phyloP scores from a whole-genome alignment of 2,888 invertebrate species.

The Agonopterix subpropinquella region DNA sequence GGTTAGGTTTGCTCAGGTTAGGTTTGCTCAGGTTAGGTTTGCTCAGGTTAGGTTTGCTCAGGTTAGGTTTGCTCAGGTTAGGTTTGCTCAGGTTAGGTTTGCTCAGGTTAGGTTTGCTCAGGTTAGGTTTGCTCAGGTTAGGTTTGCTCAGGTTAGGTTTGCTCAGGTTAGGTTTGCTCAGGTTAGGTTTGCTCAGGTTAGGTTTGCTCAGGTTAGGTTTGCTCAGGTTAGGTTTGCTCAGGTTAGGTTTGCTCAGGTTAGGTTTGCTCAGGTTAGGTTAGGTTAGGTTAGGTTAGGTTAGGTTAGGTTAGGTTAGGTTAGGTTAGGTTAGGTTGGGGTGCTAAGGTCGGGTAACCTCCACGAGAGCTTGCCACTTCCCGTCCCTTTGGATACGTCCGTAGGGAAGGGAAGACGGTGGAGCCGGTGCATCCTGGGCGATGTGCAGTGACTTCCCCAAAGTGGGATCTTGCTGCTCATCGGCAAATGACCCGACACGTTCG shows the following conservation, averaged over 20 bases:
- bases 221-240: constrained; percentile 6
- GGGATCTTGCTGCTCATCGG: too few species aligned
- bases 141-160: constrained; percentile 3
- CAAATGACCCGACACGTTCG: too few species aligned
- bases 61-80: constrained; percentile 6
- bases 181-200: constrained; percentile 6
- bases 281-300: constrained; percentile 7
- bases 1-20: constrained; percentile 1
- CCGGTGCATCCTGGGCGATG: too few species aligned
- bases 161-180: background rate
- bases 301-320: constrained; percentile 1
- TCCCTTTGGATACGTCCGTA: constrained; percentile 5
- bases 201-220: constrained; percentile 7
- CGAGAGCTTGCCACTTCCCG: too few species aligned
- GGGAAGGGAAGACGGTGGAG: too few species aligned
- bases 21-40: constrained; percentile 6
- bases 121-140: constrained; percentile 7
- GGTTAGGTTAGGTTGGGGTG: constrained; percentile 6
- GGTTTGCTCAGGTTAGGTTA: constrained; percentile 6
- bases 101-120: background rate
- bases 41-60: constrained; percentile 5
- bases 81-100: constrained; percentile 7
- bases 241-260: constrained; percentile 6
- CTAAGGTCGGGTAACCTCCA: constrained; percentile 6
- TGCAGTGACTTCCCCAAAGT: too few species aligned